A percentile compares a stretch with the other conserved stretches of the same genome.
Conservation (phyloP, 2,888 invertebrate genomes). For the Spicauda simplicius region DNA sequence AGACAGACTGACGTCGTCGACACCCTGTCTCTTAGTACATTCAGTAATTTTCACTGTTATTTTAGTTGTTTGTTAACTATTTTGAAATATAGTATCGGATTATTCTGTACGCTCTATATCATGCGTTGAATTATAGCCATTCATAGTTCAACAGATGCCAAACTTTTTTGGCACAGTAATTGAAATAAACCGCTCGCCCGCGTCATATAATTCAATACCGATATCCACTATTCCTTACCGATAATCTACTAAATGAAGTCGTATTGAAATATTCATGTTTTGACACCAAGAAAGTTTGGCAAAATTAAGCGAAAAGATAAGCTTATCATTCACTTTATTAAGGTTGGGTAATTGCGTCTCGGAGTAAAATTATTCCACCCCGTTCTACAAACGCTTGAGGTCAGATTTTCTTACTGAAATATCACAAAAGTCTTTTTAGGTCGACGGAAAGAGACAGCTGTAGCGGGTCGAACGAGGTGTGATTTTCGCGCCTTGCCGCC, state of each 20-base stretch:
- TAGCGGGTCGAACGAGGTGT: neutral
- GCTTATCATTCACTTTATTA: conserved; percentile 31
- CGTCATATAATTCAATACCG: neutral
- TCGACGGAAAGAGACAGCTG: conserved; percentile 42
- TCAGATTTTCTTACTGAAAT: conserved; percentile 48
- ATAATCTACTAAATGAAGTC: neutral
- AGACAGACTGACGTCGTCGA: neutral
- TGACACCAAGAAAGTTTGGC: conserved; percentile 4
- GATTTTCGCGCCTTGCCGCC: conserved; percentile 9
- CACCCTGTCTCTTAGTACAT: neutral
- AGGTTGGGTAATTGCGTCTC: conserved; percentile 27
- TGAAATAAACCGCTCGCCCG: neutral
- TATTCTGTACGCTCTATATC: neutral
- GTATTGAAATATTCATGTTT: conserved; percentile 21
- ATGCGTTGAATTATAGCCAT: neutral
- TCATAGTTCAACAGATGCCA: conserved; percentile 14
- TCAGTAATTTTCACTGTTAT: neutral
- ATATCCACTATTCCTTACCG: neutral
- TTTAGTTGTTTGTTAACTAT: neutral
- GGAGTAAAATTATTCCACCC: conserved; percentile 37
- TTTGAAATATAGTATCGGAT: neutral
- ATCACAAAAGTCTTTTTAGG: conserved; percentile 50
- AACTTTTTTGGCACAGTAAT: conserved; percentile 10
- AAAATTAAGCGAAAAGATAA: conserved; percentile 19
- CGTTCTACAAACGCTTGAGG: conserved; percentile 42